Percentiles rank a stretch among this genome's conserved stretches.
Evolutionary conservation across 2,888 invertebrate species (phyloP).

Genomic region (Temnothorax unifasciatus): DNA sequence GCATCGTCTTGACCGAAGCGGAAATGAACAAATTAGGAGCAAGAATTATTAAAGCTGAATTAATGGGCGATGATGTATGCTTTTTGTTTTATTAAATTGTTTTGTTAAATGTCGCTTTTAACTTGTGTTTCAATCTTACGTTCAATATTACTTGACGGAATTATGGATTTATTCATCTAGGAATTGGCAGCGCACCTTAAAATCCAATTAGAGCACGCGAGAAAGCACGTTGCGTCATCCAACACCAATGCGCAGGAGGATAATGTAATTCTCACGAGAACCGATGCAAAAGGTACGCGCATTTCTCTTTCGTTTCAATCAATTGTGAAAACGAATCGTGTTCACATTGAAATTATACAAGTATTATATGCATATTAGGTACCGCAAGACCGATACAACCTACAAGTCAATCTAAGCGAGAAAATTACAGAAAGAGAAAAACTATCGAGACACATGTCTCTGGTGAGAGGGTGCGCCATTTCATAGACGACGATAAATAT

Average conservation of each 20-base stretch:
- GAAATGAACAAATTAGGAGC: constrained; percentile 97
- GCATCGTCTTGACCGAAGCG: constrained; percentile 89
- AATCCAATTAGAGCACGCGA: constrained; percentile 91
- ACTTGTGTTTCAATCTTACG: neutral
- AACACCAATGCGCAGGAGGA: constrained; percentile 56
- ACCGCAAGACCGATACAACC: constrained; percentile 89
- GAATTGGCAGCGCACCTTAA: constrained; percentile 91
- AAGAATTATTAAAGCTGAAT: constrained; percentile 97
- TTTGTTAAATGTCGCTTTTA: neutral
- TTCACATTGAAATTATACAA: neutral
- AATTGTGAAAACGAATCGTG: neutral
- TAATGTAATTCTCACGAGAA: constrained; percentile 90
- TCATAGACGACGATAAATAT: constrained; percentile 96
- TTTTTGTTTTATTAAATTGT: constrained; percentile 2
- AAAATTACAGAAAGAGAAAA: constrained; percentile 87
- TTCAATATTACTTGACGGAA: neutral
- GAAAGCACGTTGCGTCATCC: constrained; percentile 85
- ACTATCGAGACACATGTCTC: constrained; percentile 91
- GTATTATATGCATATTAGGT: constrained; percentile 80
- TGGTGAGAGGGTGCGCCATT: constrained; percentile 92
- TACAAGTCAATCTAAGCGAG: constrained; percentile 80
- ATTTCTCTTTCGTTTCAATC: neutral
- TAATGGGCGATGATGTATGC: constrained; percentile 92
- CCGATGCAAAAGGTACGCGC: constrained; percentile 88
- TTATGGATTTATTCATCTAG: constrained; percentile 73